Percentiles rank a stretch among this genome's conserved stretches.
These are phyloP conservation scores for Drosophila kurseongensis DNA, from an alignment of 1,140 invertebrate genomes.

Conservation along the genomic window DNA sequence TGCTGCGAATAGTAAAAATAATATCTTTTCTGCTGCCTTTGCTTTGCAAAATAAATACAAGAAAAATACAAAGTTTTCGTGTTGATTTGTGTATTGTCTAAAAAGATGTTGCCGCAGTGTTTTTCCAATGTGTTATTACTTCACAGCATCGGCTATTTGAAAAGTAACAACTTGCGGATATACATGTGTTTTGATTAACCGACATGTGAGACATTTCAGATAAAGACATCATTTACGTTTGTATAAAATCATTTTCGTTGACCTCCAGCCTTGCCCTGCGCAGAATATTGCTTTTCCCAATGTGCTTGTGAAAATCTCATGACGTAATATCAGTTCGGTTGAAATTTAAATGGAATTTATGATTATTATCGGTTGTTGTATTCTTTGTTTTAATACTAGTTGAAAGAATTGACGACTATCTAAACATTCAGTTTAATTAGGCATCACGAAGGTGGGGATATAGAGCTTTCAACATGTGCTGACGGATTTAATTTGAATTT, in stretches of 20 bases:
- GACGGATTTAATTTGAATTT: constrained; percentile 29
- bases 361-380: constrained; percentile 19
- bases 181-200: constrained; percentile 42
- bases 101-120: constrained; percentile 44
- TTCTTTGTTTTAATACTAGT: constrained; percentile 13
- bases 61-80: constrained; percentile 25
- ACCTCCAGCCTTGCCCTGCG: constrained; percentile 37
- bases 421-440: neutral
- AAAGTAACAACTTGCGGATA: constrained; percentile 36
- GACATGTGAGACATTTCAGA: constrained; percentile 41
- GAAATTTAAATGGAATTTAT: constrained; percentile 5
- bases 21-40: constrained; percentile 22
- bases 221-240: constrained; percentile 24
- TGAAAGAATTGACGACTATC: neutral
- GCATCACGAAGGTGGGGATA: constrained; percentile 5
- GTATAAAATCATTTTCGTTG: constrained; percentile 29
- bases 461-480: constrained; percentile 5
- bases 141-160: constrained; percentile 44
- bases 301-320: constrained; percentile 16
- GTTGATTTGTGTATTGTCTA: constrained; percentile 45
- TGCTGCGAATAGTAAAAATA: constrained; percentile 38
- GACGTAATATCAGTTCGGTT: constrained; percentile 30
- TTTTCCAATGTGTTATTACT: constrained; percentile 47
- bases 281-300: constrained; percentile 12
- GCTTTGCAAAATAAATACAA: constrained; percentile 33